phyloP scores from a whole-genome alignment of 1,140 invertebrate species.

The Pseudoatta argentina region DNA sequence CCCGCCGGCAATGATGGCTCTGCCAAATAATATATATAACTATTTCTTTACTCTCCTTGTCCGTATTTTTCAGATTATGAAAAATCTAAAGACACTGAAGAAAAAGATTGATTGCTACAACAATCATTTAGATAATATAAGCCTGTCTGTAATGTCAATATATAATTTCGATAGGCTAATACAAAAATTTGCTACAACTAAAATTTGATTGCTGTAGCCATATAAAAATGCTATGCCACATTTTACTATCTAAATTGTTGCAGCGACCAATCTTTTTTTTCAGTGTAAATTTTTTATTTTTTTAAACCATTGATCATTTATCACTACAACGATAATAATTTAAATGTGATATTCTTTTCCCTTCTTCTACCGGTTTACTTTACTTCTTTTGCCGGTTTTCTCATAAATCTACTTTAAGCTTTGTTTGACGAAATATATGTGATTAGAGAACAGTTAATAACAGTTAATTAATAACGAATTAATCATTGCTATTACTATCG shows the following conservation, averaged over 20 bases:
- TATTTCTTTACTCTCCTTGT: neutral
- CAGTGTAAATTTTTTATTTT: neutral
- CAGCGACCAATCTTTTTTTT: too few species aligned
- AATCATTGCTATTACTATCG: neutral
- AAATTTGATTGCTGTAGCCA: too few species aligned
- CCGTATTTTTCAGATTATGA: neutral
- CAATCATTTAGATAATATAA: too few species aligned
- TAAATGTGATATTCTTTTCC: neutral
- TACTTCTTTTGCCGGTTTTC: neutral
- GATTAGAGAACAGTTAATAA: neutral
- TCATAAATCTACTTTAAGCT: neutral
- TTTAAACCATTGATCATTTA: neutral
- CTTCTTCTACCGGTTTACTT: too few species aligned
- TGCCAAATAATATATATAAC: slow-evolving; percentile 66
- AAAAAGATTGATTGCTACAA: too few species aligned
- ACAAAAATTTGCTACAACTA: too few species aligned
- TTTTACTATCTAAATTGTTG: too few species aligned
- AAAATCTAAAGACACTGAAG: neutral
- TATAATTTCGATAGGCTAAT: too few species aligned
- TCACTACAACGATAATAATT: neutral
- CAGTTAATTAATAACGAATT: neutral
- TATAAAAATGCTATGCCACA: too few species aligned
- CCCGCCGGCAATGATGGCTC: slow-evolving; percentile 84
- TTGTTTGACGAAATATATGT: neutral
- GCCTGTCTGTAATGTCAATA: too few species aligned